A percentile compares a stretch with the other conserved stretches of the same genome.
These are phyloP conservation scores for Pimpla rufipes DNA, from an alignment of 2,888 invertebrate genomes.

Conservation along the genomic window DNA sequence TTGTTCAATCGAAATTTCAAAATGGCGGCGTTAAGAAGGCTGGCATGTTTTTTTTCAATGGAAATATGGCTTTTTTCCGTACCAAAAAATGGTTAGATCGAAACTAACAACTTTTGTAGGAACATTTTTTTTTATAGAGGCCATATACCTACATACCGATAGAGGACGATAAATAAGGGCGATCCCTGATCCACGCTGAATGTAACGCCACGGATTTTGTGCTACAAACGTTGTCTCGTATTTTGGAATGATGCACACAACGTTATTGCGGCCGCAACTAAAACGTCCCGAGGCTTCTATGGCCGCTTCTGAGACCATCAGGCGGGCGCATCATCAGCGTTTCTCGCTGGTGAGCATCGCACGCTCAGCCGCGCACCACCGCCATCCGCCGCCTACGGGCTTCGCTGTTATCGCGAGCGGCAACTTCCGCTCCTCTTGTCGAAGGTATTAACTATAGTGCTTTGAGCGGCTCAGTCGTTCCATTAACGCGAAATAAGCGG, in stretches of 20 bases:
- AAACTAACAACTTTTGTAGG: too few species aligned
- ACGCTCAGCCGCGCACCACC: conserved; percentile 33
- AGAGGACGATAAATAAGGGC: neutral
- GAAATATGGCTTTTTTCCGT: too few species aligned
- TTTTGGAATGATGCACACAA: neutral
- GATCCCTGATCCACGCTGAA: neutral
- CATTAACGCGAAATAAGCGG: conserved; percentile 59
- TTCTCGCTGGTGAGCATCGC: conserved; percentile 34
- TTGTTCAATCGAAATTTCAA: too few species aligned
- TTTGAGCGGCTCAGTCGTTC: conserved; percentile 20
- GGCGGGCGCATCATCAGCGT: conserved; percentile 12
- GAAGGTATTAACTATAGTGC: conserved; percentile 55
- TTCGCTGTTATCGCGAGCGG: conserved; percentile 70
- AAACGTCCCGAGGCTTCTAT: conserved; percentile 44
- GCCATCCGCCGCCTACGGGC: conserved; percentile 38
- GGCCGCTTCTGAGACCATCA: conserved; percentile 11
- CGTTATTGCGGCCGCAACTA: conserved; percentile 6
- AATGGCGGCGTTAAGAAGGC: too few species aligned
- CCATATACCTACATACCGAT: too few species aligned
- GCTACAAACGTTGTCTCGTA: neutral
- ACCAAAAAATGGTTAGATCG: too few species aligned
- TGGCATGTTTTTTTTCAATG: too few species aligned
- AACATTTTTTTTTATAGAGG: too few species aligned
- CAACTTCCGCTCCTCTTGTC: conserved; percentile 71
- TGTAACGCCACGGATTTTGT: neutral